Evolutionary conservation across 2,888 invertebrate genomes (phyloP).

Genomic region (Sphecodes monilicornis): DNA sequence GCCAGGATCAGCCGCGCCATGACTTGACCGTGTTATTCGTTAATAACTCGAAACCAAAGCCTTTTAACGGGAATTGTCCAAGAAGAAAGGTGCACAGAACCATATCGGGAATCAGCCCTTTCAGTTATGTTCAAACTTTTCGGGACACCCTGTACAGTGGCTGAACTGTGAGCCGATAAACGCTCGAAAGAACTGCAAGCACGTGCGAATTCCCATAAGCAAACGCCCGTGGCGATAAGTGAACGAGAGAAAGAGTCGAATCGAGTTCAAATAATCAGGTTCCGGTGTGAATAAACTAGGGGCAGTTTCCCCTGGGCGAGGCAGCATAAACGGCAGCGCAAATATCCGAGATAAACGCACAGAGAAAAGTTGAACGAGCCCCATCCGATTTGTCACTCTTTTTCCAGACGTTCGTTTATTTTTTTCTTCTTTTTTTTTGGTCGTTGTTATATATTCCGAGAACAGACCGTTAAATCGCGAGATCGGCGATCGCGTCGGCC

Average conservation of each 20-base stretch:
- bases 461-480: neutral
- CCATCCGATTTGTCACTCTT: constrained; percentile 14
- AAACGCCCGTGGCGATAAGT: constrained; percentile 9
- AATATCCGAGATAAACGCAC: constrained; percentile 47
- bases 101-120: too few species aligned
- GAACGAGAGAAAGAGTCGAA: neutral
- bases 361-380: constrained; percentile 23
- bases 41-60: too few species aligned
- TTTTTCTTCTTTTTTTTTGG: neutral
- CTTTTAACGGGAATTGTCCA: too few species aligned
- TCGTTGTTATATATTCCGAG: neutral
- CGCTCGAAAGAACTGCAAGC: neutral
- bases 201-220: constrained; percentile 28
- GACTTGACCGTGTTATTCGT: too few species aligned
- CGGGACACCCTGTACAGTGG: too few species aligned
- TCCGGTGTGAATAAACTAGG: constrained; percentile 19
- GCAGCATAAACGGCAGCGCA: constrained; percentile 30
- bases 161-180: neutral
- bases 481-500: neutral
- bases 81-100: too few species aligned
- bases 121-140: too few species aligned
- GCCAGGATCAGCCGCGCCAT: too few species aligned
- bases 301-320: constrained; percentile 25
- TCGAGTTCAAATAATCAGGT: constrained; percentile 38
- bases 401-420: neutral